Conservation (phyloP, 2,888 invertebrate genomes). For the Pherbina coryleti region DNA sequence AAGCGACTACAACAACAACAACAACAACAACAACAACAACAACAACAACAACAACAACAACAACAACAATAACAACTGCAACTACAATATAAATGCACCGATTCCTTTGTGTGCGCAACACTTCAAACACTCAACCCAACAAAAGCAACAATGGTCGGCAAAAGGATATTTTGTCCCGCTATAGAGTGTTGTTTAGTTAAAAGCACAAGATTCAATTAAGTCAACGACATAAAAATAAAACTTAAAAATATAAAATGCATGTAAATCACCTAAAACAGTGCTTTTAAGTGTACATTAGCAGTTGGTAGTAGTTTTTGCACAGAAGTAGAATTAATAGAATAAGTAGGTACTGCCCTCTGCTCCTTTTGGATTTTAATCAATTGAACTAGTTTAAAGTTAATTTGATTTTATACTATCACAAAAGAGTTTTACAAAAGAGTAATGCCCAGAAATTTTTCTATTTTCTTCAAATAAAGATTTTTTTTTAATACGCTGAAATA, state of each 20-base stretch:
- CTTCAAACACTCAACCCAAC: background rate
- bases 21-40: background rate
- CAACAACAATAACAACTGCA: background rate
- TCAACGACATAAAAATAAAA: constrained; percentile 4
- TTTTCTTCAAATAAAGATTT: too few relatives aligned
- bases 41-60: too few relatives aligned
- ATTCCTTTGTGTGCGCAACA: background rate
- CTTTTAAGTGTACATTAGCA: background rate
- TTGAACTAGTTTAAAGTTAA: too few relatives aligned
- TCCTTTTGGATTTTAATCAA: too few relatives aligned
- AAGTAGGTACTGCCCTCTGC: too few relatives aligned
- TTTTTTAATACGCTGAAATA: too few relatives aligned
- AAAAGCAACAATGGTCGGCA: background rate
- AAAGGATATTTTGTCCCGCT: constrained; percentile 16
- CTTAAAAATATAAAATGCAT: constrained; percentile 23
- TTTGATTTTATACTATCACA: too few relatives aligned
- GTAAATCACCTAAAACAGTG: constrained; percentile 1
- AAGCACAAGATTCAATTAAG: constrained; percentile 34
- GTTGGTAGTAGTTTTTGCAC: too few relatives aligned
- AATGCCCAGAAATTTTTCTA: too few relatives aligned
- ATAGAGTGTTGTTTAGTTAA: constrained; percentile 7
- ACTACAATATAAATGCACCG: background rate
- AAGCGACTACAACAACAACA: background rate
- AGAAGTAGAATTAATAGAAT: too few relatives aligned
- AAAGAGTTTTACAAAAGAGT: too few relatives aligned